Evolutionary conservation across 2,797 vertebrate genomes (phyloP).

Genomic region (Gouania willdenowi): DNA sequence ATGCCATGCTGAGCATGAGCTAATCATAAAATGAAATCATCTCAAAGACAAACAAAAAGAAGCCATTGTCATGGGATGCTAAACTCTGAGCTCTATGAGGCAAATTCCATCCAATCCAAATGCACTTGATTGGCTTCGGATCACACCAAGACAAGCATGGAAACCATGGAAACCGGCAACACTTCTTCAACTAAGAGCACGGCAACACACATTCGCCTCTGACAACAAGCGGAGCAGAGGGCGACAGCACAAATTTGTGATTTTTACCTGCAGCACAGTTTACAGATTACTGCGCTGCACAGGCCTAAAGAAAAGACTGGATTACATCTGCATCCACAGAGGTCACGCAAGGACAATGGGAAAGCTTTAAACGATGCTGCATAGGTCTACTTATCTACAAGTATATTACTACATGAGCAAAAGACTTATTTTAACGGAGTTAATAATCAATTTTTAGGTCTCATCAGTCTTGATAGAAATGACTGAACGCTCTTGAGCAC

Average conservation of each 20-base stretch:
- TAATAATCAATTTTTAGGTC: too few species aligned
- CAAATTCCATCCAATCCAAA: neutral
- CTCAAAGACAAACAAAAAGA: neutral
- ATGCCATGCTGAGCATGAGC: neutral
- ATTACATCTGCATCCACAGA: neutral
- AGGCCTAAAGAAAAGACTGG: neutral
- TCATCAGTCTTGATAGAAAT: too few species aligned
- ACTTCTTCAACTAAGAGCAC: conserved; percentile 38
- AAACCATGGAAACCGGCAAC: conserved; percentile 47
- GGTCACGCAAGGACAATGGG: conserved; percentile 8
- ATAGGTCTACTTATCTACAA: neutral
- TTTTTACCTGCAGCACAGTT: conserved; percentile 12
- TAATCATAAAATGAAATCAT: neutral
- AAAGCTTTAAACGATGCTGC: neutral
- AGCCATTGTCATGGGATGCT: neutral
- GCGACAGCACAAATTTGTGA: conserved; percentile 12
- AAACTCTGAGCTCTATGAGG: neutral
- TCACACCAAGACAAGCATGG: conserved; percentile 19
- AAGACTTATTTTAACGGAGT: too few species aligned
- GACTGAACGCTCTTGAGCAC: too few species aligned
- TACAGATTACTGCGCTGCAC: conserved; percentile 2
- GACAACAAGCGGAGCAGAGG: conserved; percentile 22
- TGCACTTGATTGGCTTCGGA: neutral
- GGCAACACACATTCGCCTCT: conserved; percentile 26
- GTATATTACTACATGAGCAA: too few species aligned